These are phyloP conservation scores for Microtus richardsoni DNA, from an alignment of 2,113 vertebrate genomes.

Conservation along the genomic window DNA sequence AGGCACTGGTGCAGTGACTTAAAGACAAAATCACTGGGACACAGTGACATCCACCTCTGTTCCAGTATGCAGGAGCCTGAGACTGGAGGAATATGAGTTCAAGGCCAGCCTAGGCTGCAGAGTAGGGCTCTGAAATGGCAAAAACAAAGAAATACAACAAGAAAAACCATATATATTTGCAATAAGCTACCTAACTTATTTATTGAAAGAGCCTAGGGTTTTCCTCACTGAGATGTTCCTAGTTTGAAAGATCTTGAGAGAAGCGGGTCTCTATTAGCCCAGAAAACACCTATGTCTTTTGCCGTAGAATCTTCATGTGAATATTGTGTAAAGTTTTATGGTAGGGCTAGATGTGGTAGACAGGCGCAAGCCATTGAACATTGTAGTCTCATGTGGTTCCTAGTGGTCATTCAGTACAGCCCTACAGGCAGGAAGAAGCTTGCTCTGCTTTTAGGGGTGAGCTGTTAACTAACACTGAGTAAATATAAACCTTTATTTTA, in stretches of 20 bases:
- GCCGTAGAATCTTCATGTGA: neutral
- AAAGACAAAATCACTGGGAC: neutral
- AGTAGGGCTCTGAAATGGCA: neutral
- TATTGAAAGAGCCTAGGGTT: neutral
- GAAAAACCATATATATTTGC: neutral
- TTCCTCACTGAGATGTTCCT: constrained; percentile 4
- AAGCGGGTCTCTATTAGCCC: neutral
- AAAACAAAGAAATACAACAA: neutral
- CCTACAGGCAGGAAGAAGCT: neutral
- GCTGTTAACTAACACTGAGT: constrained; percentile 14
- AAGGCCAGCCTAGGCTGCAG: neutral
- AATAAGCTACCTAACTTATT: neutral
- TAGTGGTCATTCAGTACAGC: neutral
- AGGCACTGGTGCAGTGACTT: neutral
- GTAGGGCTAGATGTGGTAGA: neutral
- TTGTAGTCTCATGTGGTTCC: neutral
- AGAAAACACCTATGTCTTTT: constrained; percentile 5
- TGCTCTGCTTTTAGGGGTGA: constrained; percentile 18
- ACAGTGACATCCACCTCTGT: neutral
- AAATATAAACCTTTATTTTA: constrained; percentile 74
- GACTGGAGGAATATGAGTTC: neutral
- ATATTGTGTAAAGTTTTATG: neutral
- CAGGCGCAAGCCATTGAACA: neutral
- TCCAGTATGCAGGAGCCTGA: neutral
- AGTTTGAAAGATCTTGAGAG: constrained; percentile 29